Evolutionary conservation across 2,113 vertebrate genomes (phyloP).

Genomic region (Melospiza melodia): DNA sequence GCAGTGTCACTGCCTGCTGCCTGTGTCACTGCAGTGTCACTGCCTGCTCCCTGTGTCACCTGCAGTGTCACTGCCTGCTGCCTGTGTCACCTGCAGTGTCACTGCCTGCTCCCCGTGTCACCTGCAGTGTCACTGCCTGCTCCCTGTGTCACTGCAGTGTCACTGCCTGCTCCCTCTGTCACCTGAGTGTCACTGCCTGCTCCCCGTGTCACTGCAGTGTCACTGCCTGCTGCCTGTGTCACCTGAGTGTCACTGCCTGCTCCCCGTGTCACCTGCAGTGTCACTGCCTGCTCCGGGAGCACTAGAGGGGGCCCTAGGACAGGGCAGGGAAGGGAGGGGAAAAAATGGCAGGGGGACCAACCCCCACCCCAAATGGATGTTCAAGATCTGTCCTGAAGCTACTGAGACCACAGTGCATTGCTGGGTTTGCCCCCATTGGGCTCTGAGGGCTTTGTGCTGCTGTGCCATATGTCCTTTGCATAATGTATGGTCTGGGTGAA

Average conservation of each 20-base stretch:
- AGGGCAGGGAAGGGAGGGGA: neutral
- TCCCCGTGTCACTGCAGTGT: neutral
- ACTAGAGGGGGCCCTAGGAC: conserved; percentile 60
- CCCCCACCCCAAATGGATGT: neutral
- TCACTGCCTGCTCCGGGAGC: neutral
- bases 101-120: too few species aligned
- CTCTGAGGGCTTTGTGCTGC: neutral
- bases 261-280: neutral
- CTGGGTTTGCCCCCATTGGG: neutral
- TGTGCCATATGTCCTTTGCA: neutral
- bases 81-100: too few species aligned
- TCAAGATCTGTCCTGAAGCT: neutral
- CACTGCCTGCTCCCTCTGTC: too few species aligned
- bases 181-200: too few species aligned
- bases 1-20: too few species aligned
- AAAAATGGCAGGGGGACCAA: fast-evolving
- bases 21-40: too few species aligned
- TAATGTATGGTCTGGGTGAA: neutral
- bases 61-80: too few species aligned
- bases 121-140: too few species aligned
- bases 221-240: neutral
- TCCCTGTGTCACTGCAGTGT: too few species aligned
- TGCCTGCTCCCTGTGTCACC: too few species aligned
- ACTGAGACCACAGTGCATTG: neutral
- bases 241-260: too few species aligned